phyloP scores from a whole-genome alignment of 2,888 invertebrate genomes.

The Celastrina argiolus region DNA sequence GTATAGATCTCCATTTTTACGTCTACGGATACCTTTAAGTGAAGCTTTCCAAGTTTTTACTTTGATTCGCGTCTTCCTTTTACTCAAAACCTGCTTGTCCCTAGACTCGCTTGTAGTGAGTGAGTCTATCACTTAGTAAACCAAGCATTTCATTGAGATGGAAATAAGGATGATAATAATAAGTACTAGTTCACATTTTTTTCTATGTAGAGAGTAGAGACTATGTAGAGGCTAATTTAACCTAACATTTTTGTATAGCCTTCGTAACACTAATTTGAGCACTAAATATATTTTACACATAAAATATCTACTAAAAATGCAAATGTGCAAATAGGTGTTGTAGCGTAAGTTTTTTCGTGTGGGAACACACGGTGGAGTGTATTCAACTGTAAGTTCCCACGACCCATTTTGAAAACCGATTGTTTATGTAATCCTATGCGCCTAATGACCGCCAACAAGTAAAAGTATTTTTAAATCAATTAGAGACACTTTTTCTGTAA shows the following conservation, averaged over 20 bases:
- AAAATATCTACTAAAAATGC: background rate
- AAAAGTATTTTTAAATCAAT: background rate
- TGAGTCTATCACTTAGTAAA: no score
- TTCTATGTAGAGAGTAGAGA: background rate
- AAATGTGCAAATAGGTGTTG: background rate
- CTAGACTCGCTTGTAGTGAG: background rate
- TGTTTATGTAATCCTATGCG: slow-evolving; percentile 9
- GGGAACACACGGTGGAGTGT: background rate
- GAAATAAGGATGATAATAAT: no score
- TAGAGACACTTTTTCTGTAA: background rate
- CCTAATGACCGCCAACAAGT: background rate
- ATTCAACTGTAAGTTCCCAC: slow-evolving; percentile 10
- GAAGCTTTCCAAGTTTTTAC: background rate
- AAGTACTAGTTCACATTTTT: no score
- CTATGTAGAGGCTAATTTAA: background rate
- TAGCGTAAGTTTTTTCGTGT: background rate
- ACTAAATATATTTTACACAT: background rate
- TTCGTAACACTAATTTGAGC: background rate
- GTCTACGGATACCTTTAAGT: background rate
- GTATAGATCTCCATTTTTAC: background rate
- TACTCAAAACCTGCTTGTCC: background rate
- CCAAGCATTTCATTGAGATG: background rate
- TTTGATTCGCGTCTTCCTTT: background rate
- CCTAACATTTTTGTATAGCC: background rate
- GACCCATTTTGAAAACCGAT: slow-evolving; percentile 8